Conservation (phyloP, 2,797 vertebrate genomes). For the Galagoides demidoff region DNA sequence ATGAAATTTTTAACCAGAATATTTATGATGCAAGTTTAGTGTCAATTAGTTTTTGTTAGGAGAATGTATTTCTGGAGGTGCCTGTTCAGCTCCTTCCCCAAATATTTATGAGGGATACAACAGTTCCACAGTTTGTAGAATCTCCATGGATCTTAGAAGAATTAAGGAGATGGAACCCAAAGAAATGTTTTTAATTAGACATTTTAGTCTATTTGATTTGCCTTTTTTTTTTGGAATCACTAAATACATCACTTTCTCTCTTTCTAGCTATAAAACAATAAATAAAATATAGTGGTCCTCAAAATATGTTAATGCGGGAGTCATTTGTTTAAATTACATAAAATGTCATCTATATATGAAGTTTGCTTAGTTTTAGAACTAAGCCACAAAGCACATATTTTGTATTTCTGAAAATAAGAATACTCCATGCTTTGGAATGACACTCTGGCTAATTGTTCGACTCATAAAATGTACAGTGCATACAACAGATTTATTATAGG, state of each 20-base stretch:
- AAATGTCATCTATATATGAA: slow-evolving; percentile 58
- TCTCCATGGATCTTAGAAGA: neutral
- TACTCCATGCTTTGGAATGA: neutral
- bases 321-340: slow-evolving; percentile 48
- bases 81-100: neutral
- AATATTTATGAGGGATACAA: neutral
- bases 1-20: slow-evolving; percentile 2
- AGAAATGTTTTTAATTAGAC: neutral
- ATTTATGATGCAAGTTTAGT: neutral
- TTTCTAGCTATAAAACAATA: slow-evolving; percentile 59
- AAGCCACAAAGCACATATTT: slow-evolving; percentile 2
- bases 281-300: slow-evolving; percentile 16
- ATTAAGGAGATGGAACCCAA: neutral
- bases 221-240: slow-evolving; percentile 27
- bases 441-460: slow-evolving; percentile 30
- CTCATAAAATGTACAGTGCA: slow-evolving; percentile 40
- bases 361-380: slow-evolving; percentile 49
- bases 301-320: neutral
- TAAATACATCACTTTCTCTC: slow-evolving; percentile 31
- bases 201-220: slow-evolving; percentile 49
- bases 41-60: slow-evolving; percentile 19
- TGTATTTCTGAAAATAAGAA: slow-evolving; percentile 60
- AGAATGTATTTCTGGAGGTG: neutral
- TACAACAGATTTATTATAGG: slow-evolving; percentile 2
- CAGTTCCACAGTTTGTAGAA: neutral